A percentile compares a stretch with the other conserved stretches of the same genome.
phyloP scores from a whole-genome alignment of 2,113 vertebrate genomes.

The Vireo altiloquus region DNA sequence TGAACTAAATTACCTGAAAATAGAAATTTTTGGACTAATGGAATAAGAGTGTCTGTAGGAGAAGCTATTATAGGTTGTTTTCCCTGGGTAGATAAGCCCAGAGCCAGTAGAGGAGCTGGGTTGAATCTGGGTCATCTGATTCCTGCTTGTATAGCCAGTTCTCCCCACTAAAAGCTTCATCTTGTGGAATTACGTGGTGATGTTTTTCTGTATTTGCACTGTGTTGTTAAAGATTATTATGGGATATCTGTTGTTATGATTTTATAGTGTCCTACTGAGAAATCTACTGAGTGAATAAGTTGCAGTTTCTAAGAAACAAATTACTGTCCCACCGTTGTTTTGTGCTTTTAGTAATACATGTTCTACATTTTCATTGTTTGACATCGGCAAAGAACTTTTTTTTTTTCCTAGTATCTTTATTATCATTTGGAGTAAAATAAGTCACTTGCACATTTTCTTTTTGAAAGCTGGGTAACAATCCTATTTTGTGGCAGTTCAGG shows the following conservation, averaged over 20 bases:
- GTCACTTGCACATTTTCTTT: background rate
- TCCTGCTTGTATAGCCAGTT: background rate
- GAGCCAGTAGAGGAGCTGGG: background rate
- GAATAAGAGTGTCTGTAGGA: constrained; percentile 21
- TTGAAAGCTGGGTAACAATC: background rate
- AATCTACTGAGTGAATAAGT: background rate
- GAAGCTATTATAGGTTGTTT: constrained; percentile 30
- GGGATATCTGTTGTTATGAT: background rate
- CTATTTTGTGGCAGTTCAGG: background rate
- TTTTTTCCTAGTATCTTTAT: background rate
- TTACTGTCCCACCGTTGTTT: background rate
- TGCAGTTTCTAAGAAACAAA: background rate
- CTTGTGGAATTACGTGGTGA: background rate
- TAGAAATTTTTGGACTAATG: constrained; percentile 10
- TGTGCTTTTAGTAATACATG: background rate
- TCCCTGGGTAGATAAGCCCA: constrained; percentile 17
- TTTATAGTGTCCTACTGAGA: constrained; percentile 1
- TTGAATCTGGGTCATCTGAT: constrained; percentile 32
- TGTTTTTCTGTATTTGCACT: background rate
- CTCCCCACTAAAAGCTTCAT: background rate
- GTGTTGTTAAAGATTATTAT: constrained; percentile 12
- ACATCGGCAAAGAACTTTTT: background rate
- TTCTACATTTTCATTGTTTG: background rate
- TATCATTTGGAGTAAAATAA: background rate
- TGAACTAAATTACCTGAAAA: background rate